Percentiles rank a stretch among this genome's conserved stretches.
Conservation (phyloP, 2,888 invertebrate species). For the Yponomeuta malinellus region DNA sequence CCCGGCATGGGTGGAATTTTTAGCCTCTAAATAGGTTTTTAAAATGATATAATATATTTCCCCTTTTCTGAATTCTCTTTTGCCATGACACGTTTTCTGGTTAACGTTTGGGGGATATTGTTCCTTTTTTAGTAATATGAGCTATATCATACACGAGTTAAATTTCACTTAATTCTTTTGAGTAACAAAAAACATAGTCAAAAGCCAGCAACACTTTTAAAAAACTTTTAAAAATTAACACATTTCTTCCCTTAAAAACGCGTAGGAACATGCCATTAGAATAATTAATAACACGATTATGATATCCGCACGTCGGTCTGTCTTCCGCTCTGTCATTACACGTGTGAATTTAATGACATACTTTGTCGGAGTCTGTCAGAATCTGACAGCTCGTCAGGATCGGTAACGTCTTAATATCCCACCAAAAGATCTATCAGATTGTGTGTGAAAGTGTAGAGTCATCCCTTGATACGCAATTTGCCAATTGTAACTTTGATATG, state of each 20-base stretch:
- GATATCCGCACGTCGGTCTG: conserved; percentile 19
- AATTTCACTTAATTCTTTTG: too few relatives aligned
- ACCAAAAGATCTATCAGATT: conserved; percentile 37
- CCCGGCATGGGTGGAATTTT: too few relatives aligned
- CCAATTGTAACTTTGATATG: conserved; percentile 51
- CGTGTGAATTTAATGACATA: conserved; percentile 63
- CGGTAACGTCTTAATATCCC: conserved; percentile 51
- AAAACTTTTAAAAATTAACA: not conserved
- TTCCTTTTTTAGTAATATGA: too few relatives aligned
- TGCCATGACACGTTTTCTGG: too few relatives aligned
- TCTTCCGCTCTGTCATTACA: conserved; percentile 56
- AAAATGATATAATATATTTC: too few relatives aligned
- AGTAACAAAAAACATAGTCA: too few relatives aligned
- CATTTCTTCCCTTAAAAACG: not conserved
- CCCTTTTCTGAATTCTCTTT: too few relatives aligned
- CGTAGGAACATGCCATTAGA: conserved; percentile 5
- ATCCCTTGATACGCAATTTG: conserved; percentile 51
- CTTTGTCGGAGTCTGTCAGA: conserved; percentile 36
- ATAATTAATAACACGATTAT: conserved; percentile 14
- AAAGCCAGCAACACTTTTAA: not conserved
- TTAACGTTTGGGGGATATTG: too few relatives aligned
- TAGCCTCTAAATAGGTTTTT: too few relatives aligned
- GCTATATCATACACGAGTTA: too few relatives aligned
- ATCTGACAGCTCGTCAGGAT: conserved; percentile 44
- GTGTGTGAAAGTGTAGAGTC: conserved; percentile 34